Evolutionary conservation across 2,888 invertebrate genomes (phyloP).

Genomic region (Homarus gammarus): DNA sequence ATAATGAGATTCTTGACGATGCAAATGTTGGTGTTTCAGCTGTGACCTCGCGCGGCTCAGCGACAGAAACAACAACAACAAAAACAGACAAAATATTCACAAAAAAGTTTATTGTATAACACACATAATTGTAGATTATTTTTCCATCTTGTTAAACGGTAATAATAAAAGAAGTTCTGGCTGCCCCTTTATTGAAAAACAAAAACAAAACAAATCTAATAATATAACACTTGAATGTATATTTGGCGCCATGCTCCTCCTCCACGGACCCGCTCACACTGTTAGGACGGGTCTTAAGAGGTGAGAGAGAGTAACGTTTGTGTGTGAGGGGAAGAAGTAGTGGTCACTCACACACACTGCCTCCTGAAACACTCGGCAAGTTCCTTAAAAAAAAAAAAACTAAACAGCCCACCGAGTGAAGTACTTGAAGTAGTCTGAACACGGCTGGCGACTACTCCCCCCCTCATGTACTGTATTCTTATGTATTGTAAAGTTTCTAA

Average conservation of each 20-base stretch:
- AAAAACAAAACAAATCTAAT: too few species aligned
- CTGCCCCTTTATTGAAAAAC: constrained; percentile 24
- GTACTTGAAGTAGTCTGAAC: too few species aligned
- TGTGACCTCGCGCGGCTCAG: constrained; percentile 15
- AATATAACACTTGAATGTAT: too few species aligned
- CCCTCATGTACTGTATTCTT: constrained; percentile 37
- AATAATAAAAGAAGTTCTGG: constrained; percentile 46
- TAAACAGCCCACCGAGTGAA: too few species aligned
- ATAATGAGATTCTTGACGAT: constrained; percentile 13
- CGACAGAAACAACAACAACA: background rate
- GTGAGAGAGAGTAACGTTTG: too few species aligned
- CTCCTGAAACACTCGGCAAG: too few species aligned
- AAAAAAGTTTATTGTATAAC: constrained; percentile 8
- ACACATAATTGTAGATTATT: constrained; percentile 48
- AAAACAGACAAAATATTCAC: background rate
- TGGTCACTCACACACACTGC: too few species aligned
- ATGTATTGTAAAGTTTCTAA: constrained; percentile 61
- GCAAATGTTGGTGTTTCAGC: constrained; percentile 18
- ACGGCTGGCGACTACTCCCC: background rate
- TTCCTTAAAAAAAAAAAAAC: too few species aligned
- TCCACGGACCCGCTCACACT: too few species aligned
- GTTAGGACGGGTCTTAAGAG: too few species aligned
- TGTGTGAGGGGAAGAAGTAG: too few species aligned
- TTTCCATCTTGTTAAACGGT: constrained; percentile 55
- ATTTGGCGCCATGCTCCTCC: too few species aligned